Evolutionary conservation across 2,797 vertebrate genomes (phyloP), one percentile per base, ranked within the genome.

Genomic region (Adelosebastes latens): DNA sequence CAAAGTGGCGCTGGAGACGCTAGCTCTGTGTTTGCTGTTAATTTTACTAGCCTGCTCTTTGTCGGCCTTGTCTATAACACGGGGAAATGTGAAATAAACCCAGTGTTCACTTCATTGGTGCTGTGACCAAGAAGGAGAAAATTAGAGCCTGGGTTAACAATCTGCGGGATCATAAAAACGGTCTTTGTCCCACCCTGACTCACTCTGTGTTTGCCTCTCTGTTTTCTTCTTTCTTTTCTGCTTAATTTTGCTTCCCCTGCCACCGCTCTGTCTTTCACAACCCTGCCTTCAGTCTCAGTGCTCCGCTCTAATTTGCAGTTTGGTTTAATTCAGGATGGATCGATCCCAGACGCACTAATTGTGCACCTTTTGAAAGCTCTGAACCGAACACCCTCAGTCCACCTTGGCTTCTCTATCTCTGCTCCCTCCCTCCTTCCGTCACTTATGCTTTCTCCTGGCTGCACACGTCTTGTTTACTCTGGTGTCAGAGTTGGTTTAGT

Each of bases 41-140:
- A 90, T 92, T 93, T 93, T 91, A 93, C 64, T 42, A 93, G 84
- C 78, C 81, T 78, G 76, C 62, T 78, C 89, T 93, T 79, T 79
- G 67, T 85, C 62, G 36, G 70, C 72, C 69, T 49, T 14, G 67
- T 85, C 73, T 77, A 55, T 86, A 81, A 91, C 81, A 75, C 18
- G 4, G 79, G 78, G 87, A 91, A 87, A 88, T 86, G 85, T 77
- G 78, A 92, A 90, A 77, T 72, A 84, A 88, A 80, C 49, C 64
- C 67, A 66, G 76, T 65, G 81, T 77, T 87, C 53, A 39, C 85
- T 89, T 84, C 81, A 80, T 58, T 65, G 81, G 70, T 61, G 76
- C n/a, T 32, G 24, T 75, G 76, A 69, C 83, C 59, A 74, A 87
- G 85, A 84, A 55, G 79, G 75, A 84, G 85, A 90, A 84, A 92